These are phyloP conservation scores for Phocoena sinus DNA, from an alignment of 2,113 vertebrate species.

Conservation along the genomic window DNA sequence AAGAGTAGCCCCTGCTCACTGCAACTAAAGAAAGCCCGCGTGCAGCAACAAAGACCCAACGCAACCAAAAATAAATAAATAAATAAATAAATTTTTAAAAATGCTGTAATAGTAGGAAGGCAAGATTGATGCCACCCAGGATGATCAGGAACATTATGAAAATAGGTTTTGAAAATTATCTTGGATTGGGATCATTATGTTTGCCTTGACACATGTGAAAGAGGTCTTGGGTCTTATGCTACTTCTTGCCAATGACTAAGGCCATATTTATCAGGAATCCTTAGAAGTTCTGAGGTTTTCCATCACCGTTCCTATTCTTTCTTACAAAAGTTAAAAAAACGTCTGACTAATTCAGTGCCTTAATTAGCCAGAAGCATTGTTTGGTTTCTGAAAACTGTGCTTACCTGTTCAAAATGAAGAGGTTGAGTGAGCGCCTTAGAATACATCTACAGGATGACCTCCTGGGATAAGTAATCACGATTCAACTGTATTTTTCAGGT, in stretches of 20 bases:
- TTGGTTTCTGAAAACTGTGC: neutral
- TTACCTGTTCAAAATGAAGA: neutral
- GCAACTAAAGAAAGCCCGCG: too few relatives aligned
- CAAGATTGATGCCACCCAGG: neutral
- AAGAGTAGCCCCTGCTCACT: too few relatives aligned
- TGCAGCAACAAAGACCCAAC: too few relatives aligned
- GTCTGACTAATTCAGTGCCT: neutral
- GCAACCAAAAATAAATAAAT: too few relatives aligned
- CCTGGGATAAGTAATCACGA: neutral
- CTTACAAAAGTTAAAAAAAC: neutral
- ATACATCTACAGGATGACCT: neutral
- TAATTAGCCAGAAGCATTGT: neutral
- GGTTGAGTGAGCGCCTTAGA: neutral
- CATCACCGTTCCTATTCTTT: neutral
- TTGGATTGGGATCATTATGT: neutral
- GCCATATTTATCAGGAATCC: neutral
- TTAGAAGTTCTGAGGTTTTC: neutral
- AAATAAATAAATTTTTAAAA: neutral
- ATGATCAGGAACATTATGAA: neutral
- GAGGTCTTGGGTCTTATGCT: neutral
- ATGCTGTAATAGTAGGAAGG: neutral
- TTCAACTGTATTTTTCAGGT: conserved; percentile 1
- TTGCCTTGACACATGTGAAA: neutral
- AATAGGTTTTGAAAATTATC: neutral
- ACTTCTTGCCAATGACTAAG: neutral